Percentiles rank a stretch among this genome's conserved stretches.
phyloP scores from a whole-genome alignment of 2,113 vertebrate species.

The Lepus europaeus region DNA sequence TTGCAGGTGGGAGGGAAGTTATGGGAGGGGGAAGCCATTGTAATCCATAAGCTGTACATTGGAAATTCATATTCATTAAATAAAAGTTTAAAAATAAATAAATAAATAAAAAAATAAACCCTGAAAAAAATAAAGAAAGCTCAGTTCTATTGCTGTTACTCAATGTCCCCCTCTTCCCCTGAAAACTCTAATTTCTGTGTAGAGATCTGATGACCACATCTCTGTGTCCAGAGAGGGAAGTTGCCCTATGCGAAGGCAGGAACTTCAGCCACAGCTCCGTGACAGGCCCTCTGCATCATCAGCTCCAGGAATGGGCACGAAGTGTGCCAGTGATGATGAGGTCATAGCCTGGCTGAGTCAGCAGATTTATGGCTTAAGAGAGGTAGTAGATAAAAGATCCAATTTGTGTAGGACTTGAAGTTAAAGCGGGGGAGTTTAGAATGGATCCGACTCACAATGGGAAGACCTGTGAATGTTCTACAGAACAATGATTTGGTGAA shows the following conservation, averaged over 20 bases:
- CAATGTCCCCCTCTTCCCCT: not conserved
- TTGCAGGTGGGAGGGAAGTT: too few relatives aligned
- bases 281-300: not conserved
- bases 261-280: not conserved
- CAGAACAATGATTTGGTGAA: not conserved
- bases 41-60: too few relatives aligned
- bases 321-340: not conserved
- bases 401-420: not conserved
- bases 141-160: not conserved
- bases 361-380: not conserved
- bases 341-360: not conserved
- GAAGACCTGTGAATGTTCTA: not conserved
- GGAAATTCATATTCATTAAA: too few relatives aligned
- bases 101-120: too few relatives aligned
- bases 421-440: not conserved
- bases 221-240: not conserved
- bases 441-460: not conserved
- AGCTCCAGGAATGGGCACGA: not conserved
- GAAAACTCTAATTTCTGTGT: not conserved
- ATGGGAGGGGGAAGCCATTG: too few relatives aligned
- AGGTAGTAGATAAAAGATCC: not conserved
- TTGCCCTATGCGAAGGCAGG: not conserved
- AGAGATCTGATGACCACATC: not conserved
- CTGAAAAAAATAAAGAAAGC: not conserved
- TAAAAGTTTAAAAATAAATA: too few relatives aligned